Evolutionary conservation across 1,140 invertebrate species (phyloP).

Genomic region (Conopomorpha cramerella): DNA sequence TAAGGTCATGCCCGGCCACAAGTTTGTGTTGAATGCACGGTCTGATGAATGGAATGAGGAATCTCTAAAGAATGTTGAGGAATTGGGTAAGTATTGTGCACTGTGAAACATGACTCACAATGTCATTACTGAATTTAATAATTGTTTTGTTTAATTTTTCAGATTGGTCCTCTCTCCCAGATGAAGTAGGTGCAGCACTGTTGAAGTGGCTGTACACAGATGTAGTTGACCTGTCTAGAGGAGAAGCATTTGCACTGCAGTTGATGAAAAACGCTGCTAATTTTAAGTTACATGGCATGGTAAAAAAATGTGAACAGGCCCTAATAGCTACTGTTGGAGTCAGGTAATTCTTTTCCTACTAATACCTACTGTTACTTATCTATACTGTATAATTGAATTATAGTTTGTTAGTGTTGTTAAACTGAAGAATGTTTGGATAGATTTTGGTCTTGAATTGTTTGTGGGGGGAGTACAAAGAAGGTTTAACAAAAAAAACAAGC

Average conservation of each 20-base stretch:
- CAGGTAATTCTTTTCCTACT: no score
- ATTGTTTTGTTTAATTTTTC: constrained; percentile 15
- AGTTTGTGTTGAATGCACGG: constrained; percentile 87
- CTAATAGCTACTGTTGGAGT: constrained; percentile 85
- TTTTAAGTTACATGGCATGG: constrained; percentile 75
- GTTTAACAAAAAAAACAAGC: no score
- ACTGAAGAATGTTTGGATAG: no score
- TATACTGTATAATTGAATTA: no score
- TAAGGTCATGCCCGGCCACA: constrained; percentile 78
- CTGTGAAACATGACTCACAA: neutral
- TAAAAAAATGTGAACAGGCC: constrained; percentile 84
- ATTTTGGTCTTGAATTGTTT: no score
- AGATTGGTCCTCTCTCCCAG: constrained; percentile 78
- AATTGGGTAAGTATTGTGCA: constrained; percentile 66
- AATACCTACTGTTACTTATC: no score
- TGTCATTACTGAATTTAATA: neutral
- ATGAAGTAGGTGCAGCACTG: constrained; percentile 75
- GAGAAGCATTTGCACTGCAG: constrained; percentile 77
- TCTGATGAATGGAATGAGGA: constrained; percentile 82
- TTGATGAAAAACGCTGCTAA: constrained; percentile 80
- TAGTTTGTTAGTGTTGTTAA: no score
- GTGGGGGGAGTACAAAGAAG: no score
- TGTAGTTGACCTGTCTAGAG: constrained; percentile 71
- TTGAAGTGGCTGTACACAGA: constrained; percentile 94
- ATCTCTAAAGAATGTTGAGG: constrained; percentile 65